These are phyloP conservation scores for Callinectes sapidus DNA, from an alignment of 2,888 invertebrate species.

Conservation along the genomic window DNA sequence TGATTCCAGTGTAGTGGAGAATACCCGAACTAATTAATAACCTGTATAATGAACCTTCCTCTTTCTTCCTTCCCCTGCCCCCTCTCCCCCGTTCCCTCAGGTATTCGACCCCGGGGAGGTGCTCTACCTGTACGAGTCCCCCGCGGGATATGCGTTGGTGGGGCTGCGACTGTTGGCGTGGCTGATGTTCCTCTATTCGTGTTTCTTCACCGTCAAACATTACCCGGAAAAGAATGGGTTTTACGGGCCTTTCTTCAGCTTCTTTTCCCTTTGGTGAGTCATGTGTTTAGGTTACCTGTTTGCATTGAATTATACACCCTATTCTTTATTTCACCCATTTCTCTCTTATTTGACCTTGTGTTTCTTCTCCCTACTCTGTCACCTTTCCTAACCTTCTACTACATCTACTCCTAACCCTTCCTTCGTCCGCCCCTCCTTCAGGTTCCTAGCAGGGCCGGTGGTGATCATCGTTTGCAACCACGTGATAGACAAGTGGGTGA, in stretches of 20 bases:
- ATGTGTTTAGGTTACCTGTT: too few species aligned
- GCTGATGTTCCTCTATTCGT: slow-evolving; percentile 85
- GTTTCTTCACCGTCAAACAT: slow-evolving; percentile 86
- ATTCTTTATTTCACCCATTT: too few species aligned
- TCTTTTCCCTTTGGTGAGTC: slow-evolving; percentile 87
- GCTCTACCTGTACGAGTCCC: slow-evolving; percentile 91
- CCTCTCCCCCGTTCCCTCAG: slow-evolving; percentile 76
- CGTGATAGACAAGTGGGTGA: slow-evolving; percentile 87
- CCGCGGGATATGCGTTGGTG: slow-evolving; percentile 90
- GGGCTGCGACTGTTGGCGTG: slow-evolving; percentile 85
- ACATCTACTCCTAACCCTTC: not conserved
- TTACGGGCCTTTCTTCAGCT: slow-evolving; percentile 88
- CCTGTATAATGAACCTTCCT: too few species aligned
- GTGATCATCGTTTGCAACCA: slow-evolving; percentile 87
- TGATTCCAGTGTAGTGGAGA: too few species aligned
- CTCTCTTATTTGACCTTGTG: too few species aligned
- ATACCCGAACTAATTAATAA: too few species aligned
- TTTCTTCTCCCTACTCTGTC: not conserved
- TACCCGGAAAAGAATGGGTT: slow-evolving; percentile 89
- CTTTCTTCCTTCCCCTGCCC: not conserved
- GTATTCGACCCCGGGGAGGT: slow-evolving; percentile 94
- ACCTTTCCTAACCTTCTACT: not conserved
- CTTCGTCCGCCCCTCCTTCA: slow-evolving; percentile 74
- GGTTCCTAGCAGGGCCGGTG: slow-evolving; percentile 88
- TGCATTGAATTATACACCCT: too few species aligned